Evolutionary conservation across 2,888 invertebrate species (phyloP).

Genomic region (Syrphus vitripennis): DNA sequence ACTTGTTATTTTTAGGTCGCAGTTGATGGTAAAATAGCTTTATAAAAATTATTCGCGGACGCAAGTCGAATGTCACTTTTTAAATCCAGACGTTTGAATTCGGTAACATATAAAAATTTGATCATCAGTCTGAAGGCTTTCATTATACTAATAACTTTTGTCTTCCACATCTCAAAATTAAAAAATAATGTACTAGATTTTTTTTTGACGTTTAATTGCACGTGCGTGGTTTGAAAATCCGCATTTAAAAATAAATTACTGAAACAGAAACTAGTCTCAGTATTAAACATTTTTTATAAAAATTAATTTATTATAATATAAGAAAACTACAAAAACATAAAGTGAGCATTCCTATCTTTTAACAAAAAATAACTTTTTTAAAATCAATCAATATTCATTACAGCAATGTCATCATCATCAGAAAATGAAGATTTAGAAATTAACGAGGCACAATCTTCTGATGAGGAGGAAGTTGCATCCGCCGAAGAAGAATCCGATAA

Average conservation of each 20-base stretch:
- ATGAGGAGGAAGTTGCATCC: constrained; percentile 8
- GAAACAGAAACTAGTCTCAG: not conserved
- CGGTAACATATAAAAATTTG: too few species aligned
- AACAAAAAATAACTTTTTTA: not conserved
- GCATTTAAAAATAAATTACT: not conserved
- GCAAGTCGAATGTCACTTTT: too few species aligned
- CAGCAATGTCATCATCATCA: constrained; percentile 39
- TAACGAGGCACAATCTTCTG: constrained; percentile 3
- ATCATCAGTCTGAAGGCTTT: not conserved
- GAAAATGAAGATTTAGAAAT: constrained; percentile 21
- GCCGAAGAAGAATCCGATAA: not conserved
- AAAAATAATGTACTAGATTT: not conserved
- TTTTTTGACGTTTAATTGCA: constrained; percentile 19
- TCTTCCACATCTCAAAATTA: too few species aligned
- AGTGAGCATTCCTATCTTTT: too few species aligned
- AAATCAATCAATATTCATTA: not conserved
- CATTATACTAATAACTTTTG: not conserved
- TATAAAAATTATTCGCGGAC: too few species aligned
- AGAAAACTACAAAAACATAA: not conserved
- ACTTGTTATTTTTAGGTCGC: too few species aligned
- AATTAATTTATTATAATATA: not conserved
- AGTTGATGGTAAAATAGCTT: too few species aligned
- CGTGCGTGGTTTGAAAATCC: constrained; percentile 14
- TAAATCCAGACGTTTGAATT: too few species aligned
- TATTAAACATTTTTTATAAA: not conserved